phyloP scores from a whole-genome alignment of 2,113 vertebrate species.

The Aegithalos caudatus region DNA sequence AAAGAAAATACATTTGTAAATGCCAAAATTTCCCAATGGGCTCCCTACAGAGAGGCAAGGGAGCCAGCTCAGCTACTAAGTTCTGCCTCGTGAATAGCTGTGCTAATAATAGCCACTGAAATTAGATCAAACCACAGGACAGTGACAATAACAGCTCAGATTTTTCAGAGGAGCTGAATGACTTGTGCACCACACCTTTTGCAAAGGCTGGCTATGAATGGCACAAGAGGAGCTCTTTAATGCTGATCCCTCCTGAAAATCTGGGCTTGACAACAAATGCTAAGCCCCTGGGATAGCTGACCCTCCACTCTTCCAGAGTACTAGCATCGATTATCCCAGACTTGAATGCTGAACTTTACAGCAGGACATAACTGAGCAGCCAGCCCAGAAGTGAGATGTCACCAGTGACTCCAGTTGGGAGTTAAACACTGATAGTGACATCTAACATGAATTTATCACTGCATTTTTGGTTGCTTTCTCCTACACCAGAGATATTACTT shows the following conservation, averaged over 20 bases:
- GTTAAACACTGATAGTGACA: background rate
- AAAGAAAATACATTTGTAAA: conserved; percentile 48
- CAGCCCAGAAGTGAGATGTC: background rate
- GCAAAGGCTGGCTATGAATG: background rate
- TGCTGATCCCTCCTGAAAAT: background rate
- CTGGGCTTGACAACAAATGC: background rate
- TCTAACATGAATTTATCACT: background rate
- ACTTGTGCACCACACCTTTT: background rate
- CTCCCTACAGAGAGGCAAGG: background rate
- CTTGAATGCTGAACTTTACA: background rate
- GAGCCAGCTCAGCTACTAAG: background rate
- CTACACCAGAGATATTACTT: background rate
- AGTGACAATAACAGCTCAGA: conserved; percentile 2
- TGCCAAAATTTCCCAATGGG: background rate
- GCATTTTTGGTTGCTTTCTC: background rate
- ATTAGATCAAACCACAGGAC: conserved; percentile 52
- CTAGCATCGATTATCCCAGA: background rate
- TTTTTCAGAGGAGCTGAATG: background rate
- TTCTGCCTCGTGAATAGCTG: background rate
- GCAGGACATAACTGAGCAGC: background rate
- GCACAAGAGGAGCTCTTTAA: background rate
- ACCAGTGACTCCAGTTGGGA: background rate
- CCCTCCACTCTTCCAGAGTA: background rate
- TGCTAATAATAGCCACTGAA: conserved; percentile 45
- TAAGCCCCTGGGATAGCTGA: background rate